phyloP scores from a whole-genome alignment of 2,797 vertebrate species.

The Platalea minor region DNA sequence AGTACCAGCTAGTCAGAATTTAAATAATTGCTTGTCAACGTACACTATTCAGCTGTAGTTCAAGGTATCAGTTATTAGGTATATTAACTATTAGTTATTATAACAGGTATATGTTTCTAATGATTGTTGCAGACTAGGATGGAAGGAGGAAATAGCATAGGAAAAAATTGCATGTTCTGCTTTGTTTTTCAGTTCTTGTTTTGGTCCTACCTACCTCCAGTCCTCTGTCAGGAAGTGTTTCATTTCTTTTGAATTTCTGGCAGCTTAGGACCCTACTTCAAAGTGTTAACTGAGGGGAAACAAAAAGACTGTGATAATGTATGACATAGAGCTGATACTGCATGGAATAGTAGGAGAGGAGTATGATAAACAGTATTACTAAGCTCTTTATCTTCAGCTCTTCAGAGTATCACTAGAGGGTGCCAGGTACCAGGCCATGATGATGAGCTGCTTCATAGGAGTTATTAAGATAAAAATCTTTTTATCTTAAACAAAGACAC shows the following conservation, averaged over 20 bases:
- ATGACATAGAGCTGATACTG: neutral
- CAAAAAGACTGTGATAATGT: neutral
- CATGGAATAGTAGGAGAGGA: neutral
- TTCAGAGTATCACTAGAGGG: slow-evolving; percentile 22
- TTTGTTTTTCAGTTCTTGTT: neutral
- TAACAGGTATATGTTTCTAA: neutral
- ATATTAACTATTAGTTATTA: neutral
- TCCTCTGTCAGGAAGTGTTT: neutral
- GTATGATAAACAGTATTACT: neutral
- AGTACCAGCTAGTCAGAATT: neutral
- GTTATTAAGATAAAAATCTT: neutral
- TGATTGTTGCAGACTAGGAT: neutral
- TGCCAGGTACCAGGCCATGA: neutral
- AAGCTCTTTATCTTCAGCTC: neutral
- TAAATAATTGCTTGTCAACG: neutral
- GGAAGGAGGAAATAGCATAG: neutral
- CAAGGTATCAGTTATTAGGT: neutral
- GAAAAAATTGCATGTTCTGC: neutral
- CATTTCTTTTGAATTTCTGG: neutral
- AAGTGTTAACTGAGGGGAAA: neutral
- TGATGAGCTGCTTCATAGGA: neutral
- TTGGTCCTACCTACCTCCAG: neutral
- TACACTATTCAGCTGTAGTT: neutral
- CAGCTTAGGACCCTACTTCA: neutral
- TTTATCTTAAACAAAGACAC: neutral